Evolutionary conservation across 2,888 invertebrate species (phyloP), one percentile per base, ranked within the genome.

Genomic region (Temnothorax rugatulus): DNA sequence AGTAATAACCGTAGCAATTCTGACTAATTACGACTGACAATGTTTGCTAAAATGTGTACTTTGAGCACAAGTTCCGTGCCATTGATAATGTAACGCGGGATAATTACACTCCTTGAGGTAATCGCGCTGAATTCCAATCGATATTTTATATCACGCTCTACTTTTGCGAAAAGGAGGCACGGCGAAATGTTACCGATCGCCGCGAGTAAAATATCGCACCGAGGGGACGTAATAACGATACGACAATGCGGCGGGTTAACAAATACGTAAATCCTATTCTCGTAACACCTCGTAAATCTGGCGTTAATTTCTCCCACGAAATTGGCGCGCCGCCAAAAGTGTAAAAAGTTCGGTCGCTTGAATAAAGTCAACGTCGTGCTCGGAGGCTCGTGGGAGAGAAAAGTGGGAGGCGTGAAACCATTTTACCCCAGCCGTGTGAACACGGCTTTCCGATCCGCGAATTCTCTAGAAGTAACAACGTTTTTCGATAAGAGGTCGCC

Each of bases 201-300:
- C 15, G 5, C 9, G 59, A 71, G 50, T 41, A 66, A 88, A 84
- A 50, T 68, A 79, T 79, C 61, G 86, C 77, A 21, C 59, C 82
- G 66, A 50, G 21, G 59, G 63, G 34, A 47, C 47, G 69, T 63
- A 75, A 74, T 73, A 75, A 44, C 68, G 74, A 82, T 52, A 74
- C 73, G 74, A 82, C 77, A 64, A 63, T 63, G 59, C 57, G 79
- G 84, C 84, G 83, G 77, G 54, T 87, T 89, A 91, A 91, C 90
- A 91, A 92, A 92, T 90, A 92, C 90, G 88, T 90, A 88, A 91
- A 92, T 92, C 86, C 85, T 84, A 84, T 84, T 69, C 84, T 74
- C 64, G 87, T 89, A 91, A 91, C 90, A 89, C 91, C 90, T 91
- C 91, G 89, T 91, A 92, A 92, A 92, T 92, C 91, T 88, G 71